A percentile compares a stretch with the other conserved stretches of the same genome.
phyloP scores from a whole-genome alignment of 2,888 invertebrate genomes.

The Diogma glabrata region DNA sequence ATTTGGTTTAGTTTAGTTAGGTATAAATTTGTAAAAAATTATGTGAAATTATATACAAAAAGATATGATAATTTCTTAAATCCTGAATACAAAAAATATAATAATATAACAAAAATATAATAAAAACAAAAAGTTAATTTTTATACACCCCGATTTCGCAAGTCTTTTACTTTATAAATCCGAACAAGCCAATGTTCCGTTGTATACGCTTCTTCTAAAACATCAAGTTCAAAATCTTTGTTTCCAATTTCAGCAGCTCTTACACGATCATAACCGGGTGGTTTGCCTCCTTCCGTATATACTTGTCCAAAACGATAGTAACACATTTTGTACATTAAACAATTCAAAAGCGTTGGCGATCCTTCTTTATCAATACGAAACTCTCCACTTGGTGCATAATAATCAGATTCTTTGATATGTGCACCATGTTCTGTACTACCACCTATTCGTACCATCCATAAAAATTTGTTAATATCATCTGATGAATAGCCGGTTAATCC shows the following conservation, averaged over 20 bases:
- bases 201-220: slow-evolving; percentile 98
- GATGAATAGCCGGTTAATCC: slow-evolving; percentile 98
- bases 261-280: slow-evolving; percentile 92
- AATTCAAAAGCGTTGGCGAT: slow-evolving; percentile 82
- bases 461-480: slow-evolving; percentile 98
- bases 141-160: slow-evolving; percentile 77
- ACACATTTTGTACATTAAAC: slow-evolving; percentile 99
- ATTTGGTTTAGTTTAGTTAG: too few relatives aligned
- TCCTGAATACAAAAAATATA: too few relatives aligned
- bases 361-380: slow-evolving; percentile 94
- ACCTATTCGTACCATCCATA: slow-evolving; percentile 98
- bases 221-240: slow-evolving; percentile 94
- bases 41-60: too few relatives aligned
- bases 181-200: slow-evolving; percentile 99
- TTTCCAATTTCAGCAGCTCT: slow-evolving; percentile 96
- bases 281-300: slow-evolving; percentile 90
- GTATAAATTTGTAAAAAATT: too few relatives aligned
- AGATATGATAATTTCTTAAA: too few relatives aligned
- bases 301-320: slow-evolving; percentile 94
- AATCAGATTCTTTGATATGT: slow-evolving; percentile 93
- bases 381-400: slow-evolving; percentile 92
- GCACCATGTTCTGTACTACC: slow-evolving; percentile 90
- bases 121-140: too few relatives aligned
- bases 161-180: slow-evolving; percentile 94
- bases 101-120: too few relatives aligned